Percentiles rank a stretch among this genome's conserved stretches.
Conservation (phyloP, 92 coral and sea anemone species). For the Palythoa grandis region DNA sequence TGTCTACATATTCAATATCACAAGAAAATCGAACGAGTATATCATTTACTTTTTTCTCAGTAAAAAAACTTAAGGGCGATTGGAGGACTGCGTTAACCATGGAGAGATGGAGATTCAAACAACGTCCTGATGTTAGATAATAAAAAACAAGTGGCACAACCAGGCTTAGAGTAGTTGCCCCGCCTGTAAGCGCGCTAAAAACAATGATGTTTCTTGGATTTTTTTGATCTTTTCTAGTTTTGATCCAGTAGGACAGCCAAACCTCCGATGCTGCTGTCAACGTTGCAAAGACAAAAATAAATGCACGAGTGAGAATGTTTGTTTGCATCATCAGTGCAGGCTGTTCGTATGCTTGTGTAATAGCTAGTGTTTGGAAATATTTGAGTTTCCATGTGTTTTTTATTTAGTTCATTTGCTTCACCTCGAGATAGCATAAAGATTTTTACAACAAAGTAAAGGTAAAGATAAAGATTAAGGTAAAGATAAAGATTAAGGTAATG, state of each 20-base stretch:
- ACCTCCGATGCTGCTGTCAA: conserved; percentile 19
- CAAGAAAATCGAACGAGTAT: background rate
- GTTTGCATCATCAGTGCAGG: no score
- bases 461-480: no score
- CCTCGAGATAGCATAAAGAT: no score
- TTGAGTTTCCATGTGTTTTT: no score
- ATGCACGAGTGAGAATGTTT: no score
- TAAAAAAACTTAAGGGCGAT: conserved; percentile 1
- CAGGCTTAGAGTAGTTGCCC: background rate
- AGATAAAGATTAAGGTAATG: no score
- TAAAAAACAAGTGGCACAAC: background rate
- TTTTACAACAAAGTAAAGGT: no score
- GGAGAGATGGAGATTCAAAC: conserved; percentile 1
- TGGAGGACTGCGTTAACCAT: background rate
- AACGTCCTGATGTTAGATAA: background rate
- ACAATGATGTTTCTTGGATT: background rate
- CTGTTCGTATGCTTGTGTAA: no score
- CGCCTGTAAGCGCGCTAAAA: background rate
- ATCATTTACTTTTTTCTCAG: background rate
- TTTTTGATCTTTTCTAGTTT: conserved; percentile 7
- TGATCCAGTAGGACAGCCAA: conserved; percentile 26
- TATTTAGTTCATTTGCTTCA: no score
- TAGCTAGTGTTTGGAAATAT: no score
- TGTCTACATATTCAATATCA: background rate
- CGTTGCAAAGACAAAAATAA: background rate